Evolutionary conservation across 2,888 invertebrate genomes (phyloP).

Genomic region (Drosophila buzzatii): DNA sequence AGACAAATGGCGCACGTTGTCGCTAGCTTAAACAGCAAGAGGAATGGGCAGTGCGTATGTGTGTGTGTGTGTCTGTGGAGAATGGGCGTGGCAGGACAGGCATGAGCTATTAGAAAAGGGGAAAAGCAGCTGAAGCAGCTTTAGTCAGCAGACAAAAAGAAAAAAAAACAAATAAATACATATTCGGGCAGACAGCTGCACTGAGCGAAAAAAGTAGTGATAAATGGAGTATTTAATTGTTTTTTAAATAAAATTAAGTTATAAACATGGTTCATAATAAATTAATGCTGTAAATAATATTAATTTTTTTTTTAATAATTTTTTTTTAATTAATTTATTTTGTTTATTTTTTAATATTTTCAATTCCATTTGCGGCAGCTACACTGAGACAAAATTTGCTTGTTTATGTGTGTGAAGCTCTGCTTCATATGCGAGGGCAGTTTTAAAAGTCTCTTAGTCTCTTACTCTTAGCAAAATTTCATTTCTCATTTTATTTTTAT

Average conservation of each 20-base stretch:
- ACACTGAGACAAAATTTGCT: neutral
- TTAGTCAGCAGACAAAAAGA: conserved; percentile 12
- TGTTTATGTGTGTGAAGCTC: no score
- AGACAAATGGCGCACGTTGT: conserved; percentile 71
- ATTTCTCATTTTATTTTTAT: no score
- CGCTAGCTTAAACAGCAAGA: conserved; percentile 21
- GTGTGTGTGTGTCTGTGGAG: neutral
- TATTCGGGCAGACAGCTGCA: conserved; percentile 5
- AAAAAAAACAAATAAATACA: neutral
- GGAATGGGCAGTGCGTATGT: neutral
- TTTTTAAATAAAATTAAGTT: neutral
- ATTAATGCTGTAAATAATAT: neutral
- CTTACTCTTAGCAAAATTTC: no score
- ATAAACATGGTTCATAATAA: rapidly evolving
- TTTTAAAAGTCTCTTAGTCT: no score
- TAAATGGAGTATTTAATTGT: neutral
- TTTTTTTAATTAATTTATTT: no score
- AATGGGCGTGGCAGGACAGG: neutral
- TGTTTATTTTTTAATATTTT: no score
- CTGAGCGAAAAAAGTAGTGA: conserved; percentile 6
- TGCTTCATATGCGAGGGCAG: no score
- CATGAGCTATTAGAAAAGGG: conserved; percentile 22
- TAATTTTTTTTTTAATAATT: no score
- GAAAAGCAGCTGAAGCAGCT: neutral
- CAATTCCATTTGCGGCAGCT: neutral